Evolutionary conservation across 1,140 invertebrate genomes (phyloP).

Genomic region (Magallana ariakensis): DNA sequence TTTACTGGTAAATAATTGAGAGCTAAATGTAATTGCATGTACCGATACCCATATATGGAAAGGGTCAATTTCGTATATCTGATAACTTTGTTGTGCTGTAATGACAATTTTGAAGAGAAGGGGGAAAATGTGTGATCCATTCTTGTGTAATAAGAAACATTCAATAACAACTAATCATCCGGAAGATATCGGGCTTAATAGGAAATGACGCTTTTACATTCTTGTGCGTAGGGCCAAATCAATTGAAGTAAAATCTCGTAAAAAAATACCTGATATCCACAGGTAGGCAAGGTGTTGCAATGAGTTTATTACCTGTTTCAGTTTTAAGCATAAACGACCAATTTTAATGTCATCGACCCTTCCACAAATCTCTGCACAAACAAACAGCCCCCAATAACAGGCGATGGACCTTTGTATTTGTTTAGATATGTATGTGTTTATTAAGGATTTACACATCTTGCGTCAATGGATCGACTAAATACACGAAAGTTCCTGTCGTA

Average conservation of each 20-base stretch:
- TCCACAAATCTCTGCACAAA: background rate
- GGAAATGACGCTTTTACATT: conserved; percentile 18
- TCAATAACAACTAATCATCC: conserved; percentile 4
- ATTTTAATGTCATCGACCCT: background rate
- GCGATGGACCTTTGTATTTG: background rate
- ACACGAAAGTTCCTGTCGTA: background rate
- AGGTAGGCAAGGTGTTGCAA: background rate
- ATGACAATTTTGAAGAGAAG: background rate
- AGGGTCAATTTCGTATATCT: background rate
- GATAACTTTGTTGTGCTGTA: background rate
- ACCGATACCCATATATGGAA: background rate
- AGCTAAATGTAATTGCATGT: background rate
- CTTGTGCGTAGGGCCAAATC: conserved; percentile 7
- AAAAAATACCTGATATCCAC: background rate
- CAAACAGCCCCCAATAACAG: background rate
- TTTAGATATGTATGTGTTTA: background rate
- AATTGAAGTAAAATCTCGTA: background rate
- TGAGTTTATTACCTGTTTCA: background rate
- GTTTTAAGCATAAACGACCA: background rate
- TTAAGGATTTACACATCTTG: background rate
- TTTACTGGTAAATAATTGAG: background rate
- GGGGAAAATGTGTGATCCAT: background rate
- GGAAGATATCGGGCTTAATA: background rate
- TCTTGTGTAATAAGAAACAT: conserved; percentile 13
- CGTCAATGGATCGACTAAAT: background rate